Evolutionary conservation across 2,113 vertebrate genomes (phyloP).

Genomic region (Phalacrocorax brasilianus): DNA sequence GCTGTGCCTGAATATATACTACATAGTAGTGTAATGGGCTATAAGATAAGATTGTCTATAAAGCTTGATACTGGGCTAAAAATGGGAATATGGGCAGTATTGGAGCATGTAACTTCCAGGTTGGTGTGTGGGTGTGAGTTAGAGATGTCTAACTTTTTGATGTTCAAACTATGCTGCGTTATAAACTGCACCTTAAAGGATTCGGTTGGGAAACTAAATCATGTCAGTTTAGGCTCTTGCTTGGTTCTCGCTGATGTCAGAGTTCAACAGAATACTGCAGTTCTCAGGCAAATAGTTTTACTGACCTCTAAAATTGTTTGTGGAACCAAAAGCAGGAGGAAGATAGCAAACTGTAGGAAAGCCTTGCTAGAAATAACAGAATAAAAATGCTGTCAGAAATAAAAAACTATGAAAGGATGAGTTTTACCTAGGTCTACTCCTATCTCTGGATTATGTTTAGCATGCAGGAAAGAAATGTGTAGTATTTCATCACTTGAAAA

Average conservation of each 20-base stretch:
- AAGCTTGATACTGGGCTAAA: background rate
- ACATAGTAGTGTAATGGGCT: background rate
- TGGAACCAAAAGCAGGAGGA: background rate
- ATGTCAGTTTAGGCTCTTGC: background rate
- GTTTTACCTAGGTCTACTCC: background rate
- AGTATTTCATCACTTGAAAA: background rate
- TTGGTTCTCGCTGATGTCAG: background rate
- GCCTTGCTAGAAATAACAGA: background rate
- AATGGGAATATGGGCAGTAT: background rate
- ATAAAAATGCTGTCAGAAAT: background rate
- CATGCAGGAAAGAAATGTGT: background rate
- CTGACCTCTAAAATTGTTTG: background rate
- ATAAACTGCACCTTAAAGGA: background rate
- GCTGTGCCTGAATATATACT: background rate
- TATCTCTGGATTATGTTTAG: background rate
- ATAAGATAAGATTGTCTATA: background rate
- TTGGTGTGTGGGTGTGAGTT: background rate
- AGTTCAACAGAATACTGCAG: background rate
- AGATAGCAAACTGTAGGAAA: background rate
- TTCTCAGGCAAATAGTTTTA: background rate
- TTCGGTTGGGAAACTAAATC: background rate
- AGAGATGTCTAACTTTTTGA: background rate
- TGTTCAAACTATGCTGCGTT: background rate
- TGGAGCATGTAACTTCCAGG: background rate
- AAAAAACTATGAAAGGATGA: background rate